These are phyloP conservation scores for Brachionus paranguensis DNA, from an alignment of 1,140 invertebrate genomes.

Conservation along the genomic window DNA sequence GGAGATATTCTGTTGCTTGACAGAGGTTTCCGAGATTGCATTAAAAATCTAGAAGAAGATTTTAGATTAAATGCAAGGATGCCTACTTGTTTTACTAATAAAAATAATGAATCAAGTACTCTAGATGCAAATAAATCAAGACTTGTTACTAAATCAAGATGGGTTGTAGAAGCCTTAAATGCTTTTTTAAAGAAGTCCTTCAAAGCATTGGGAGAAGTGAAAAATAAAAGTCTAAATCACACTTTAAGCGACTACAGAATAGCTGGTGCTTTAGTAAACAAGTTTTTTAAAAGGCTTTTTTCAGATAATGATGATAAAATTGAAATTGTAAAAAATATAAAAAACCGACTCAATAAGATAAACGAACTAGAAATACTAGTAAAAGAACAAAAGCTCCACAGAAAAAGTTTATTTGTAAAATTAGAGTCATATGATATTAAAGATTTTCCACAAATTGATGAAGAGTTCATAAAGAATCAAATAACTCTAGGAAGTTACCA, in stretches of 20 bases:
- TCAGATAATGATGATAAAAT: background rate
- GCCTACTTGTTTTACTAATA: background rate
- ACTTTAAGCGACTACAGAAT: background rate
- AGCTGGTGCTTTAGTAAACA: background rate
- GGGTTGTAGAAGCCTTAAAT: background rate
- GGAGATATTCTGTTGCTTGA: conserved; percentile 2
- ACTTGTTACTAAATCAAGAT: background rate
- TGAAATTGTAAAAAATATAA: background rate
- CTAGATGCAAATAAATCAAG: background rate
- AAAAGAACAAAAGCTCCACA: background rate
- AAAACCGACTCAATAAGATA: background rate
- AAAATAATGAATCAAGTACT: background rate
- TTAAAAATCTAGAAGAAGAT: background rate
- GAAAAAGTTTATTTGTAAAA: background rate
- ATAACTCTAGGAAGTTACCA: background rate
- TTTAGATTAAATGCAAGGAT: background rate
- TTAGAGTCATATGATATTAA: background rate
- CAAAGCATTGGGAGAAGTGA: too few relatives aligned
- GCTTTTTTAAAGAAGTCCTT: too few relatives aligned
- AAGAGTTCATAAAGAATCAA: background rate
- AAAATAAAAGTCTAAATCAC: background rate
- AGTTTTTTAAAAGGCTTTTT: background rate
- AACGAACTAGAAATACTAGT: background rate
- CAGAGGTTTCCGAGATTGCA: background rate
- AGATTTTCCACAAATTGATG: background rate